These are phyloP conservation scores for Dicyrtoma fusca DNA, from an alignment of 2,888 invertebrate genomes.

Conservation along the genomic window DNA sequence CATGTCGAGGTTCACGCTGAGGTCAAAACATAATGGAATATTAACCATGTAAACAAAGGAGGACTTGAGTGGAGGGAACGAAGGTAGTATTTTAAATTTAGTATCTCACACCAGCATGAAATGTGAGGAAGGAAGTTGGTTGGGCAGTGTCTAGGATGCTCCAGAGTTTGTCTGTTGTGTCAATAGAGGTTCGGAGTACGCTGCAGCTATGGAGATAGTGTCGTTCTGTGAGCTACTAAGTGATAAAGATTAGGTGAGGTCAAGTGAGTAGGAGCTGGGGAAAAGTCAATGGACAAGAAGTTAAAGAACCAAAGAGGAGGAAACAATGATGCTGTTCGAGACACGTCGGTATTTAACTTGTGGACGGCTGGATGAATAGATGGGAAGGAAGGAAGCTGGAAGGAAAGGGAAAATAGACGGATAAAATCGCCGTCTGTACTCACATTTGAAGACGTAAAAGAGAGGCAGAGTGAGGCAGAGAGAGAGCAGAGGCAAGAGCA, in stretches of 20 bases:
- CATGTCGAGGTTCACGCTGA: background rate
- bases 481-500: constrained; percentile 13
- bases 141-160: no score
- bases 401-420: background rate
- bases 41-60: no score
- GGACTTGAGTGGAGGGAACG: no score
- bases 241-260: constrained; percentile 26
- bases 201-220: background rate
- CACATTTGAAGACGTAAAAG: background rate
- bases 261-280: constrained; percentile 15
- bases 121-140: no score
- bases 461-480: constrained; percentile 31
- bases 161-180: no score
- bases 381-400: background rate
- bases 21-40: background rate
- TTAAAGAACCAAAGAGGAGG: constrained; percentile 15
- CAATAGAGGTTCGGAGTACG: background rate
- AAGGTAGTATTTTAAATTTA: no score
- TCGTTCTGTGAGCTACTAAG: background rate
- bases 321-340: constrained; percentile 11
- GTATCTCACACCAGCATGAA: no score
- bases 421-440: background rate
- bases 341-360: constrained; percentile 21
- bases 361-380: constrained; percentile 5
- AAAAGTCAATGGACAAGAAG: background rate